Base-by-base conservation (phyloP, 2,797 vertebrate genomes). In the Eulemur albifrons region DNA sequence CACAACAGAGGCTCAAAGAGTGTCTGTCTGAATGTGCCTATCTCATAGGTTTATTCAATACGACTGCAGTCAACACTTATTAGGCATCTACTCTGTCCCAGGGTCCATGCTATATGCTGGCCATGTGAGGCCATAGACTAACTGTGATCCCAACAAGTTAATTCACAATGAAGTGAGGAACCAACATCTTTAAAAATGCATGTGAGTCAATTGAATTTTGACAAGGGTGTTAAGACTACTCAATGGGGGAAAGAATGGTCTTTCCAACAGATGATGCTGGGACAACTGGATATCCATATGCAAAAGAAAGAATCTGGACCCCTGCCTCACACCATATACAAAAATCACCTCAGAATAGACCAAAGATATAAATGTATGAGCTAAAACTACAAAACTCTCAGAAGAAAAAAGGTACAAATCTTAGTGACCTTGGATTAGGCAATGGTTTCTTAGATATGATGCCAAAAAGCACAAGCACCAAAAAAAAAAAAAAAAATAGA, bases 281-380 rank as follows among this genome's bases (percentile, higher is more conserved):
- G 50, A 94, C 38, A 88, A 77, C 20, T 61, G n/a, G 27, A 84
- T 52, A 76, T 18, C 23, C 18, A 65, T 18, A 79, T 23, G 35
- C n/a, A 76, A 61, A 86, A 92, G 45, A 76, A 69, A 61, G 18
- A 87, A 81, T 40, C 21, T 88, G 77, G 88, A 80, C 50, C 84
- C 70, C 70, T 76, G 59, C 40, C 65, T 97, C 82, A 59, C n/a
- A 88, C 38, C 20, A 18, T 45, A 35, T 50, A 40, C 5, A 94
- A 90, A 96, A 83, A 54, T 70, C 90, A 23, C 23, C 59, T 96
- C 77, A 73, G 85, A 90, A 52, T 86, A 61, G 65, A 83, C 59
- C 59, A 40, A 32, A 54, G 43, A n/a, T 38, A 21, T 57, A 75
- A 65, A 63, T 32, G 35, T 70, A 54, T 88, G 65, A 57, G 38